Percentiles rank a stretch among this genome's conserved stretches.
Evolutionary conservation across 2,797 vertebrate species (phyloP).

Genomic region (Australoheros facetus): DNA sequence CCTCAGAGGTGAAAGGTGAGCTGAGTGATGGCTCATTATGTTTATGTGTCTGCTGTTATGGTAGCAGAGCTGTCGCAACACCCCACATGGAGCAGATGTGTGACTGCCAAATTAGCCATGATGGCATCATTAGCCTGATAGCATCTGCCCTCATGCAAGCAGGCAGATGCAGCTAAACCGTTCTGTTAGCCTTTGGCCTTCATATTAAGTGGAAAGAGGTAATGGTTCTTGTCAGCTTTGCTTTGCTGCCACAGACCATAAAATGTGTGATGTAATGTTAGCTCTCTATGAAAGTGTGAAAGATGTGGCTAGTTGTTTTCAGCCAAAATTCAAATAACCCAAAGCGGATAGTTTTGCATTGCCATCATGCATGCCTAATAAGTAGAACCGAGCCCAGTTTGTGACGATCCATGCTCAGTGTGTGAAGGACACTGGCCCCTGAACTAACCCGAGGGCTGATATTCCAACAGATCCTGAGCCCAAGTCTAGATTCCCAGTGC

Average conservation of each 20-base stretch:
- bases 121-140: slow-evolving; percentile 57
- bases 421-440: not conserved
- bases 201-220: not conserved
- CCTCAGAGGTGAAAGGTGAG: slow-evolving; percentile 65
- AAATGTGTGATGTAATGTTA: not conserved
- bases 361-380: not conserved
- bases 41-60: slow-evolving; percentile 31
- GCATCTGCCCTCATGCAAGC: slow-evolving; percentile 33
- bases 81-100: slow-evolving; percentile 43
- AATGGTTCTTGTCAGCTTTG: not conserved
- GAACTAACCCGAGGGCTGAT: not conserved
- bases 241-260: not conserved
- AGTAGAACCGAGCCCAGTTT: not conserved
- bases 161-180: slow-evolving; percentile 15
- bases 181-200: slow-evolving; percentile 30
- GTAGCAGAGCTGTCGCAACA: slow-evolving; percentile 29
- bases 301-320: not conserved
- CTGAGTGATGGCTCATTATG: slow-evolving; percentile 59
- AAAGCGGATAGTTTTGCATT: not conserved
- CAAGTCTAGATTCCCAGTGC: not conserved
- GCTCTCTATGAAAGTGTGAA: not conserved
- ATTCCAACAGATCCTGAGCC: not conserved
- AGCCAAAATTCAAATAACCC: not conserved
- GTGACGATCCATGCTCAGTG: not conserved
- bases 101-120: slow-evolving; percentile 46